Evolutionary conservation across 2,797 vertebrate species (phyloP).

Genomic region (Lutjanus argentimaculatus): DNA sequence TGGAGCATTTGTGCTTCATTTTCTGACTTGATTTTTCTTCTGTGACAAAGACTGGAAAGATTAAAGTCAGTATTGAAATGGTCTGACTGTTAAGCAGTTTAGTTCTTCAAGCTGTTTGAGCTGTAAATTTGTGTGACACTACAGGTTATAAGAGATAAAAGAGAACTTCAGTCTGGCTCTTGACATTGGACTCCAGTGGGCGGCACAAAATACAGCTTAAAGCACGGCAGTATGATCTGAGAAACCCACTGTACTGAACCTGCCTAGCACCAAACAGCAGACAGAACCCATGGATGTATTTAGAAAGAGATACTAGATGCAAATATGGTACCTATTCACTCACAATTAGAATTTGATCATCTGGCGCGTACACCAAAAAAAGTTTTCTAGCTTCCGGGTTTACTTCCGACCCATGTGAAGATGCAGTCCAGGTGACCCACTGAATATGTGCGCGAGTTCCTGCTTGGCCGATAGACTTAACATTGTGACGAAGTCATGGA

Average conservation of each 20-base stretch:
- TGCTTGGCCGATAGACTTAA: too few species aligned
- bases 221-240: not conserved
- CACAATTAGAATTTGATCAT: too few species aligned
- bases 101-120: not conserved
- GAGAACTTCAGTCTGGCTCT: not conserved
- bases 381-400: too few species aligned
- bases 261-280: not conserved
- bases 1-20: not conserved
- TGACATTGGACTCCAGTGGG: not conserved
- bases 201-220: slow-evolving; percentile 21
- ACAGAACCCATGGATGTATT: too few species aligned
- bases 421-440: too few species aligned
- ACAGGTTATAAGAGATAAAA: slow-evolving; percentile 6
- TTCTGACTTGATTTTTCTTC: slow-evolving; percentile 22
- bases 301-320: too few species aligned
- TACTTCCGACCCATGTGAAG: too few species aligned
- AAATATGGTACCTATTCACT: too few species aligned
- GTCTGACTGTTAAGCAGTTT: slow-evolving; percentile 20
- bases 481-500: too few species aligned
- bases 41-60: not conserved
- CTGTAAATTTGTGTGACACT: not conserved
- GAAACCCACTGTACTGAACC: not conserved
- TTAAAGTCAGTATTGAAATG: slow-evolving; percentile 26
- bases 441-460: too few species aligned
- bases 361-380: too few species aligned